Base-by-base conservation (phyloP, 2,888 invertebrate species). In the Pherbina coryleti region DNA sequence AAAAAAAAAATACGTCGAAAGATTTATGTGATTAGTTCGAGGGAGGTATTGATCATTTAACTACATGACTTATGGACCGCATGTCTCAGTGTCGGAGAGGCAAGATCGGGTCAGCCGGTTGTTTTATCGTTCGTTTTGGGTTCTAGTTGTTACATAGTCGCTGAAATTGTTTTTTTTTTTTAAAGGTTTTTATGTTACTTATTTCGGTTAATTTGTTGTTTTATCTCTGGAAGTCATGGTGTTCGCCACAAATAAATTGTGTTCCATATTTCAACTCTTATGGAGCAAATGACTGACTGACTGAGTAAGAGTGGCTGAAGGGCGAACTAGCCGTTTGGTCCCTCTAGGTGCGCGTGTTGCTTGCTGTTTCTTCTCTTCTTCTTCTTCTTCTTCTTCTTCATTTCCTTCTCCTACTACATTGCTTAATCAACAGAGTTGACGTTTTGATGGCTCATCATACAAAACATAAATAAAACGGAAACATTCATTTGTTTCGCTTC, bases 351-450 rank as follows among this genome's bases (percentile, higher is more conserved):
- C 53, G 31, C 28, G 14, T 14, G 34, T 25, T 25, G 28, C 17
- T 55, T 31, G 55, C n/a, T 25, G 14, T 31, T 9, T n/a, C 34
- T 71, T n/a, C 55, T 57, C 17, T 71, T 9, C 9, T 55, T 57
- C 17, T 67, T 44, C 44, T 70, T 53, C 44, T 25, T 49, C 17
- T 69, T 8, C 49, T 49, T 17, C 31, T 25, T 11, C 62, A 19
- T 31, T 5, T 31, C 3, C 31, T 31, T 31, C 31, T 31, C 5
- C 31, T 31, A 4, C 31, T 11, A 44, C 7, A 44, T 60, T 28
- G 37, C 49, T 74, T 84, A 82, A 84, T 84, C 83, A 74, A 75
- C 78, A 76, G 80, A 76, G 80, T 79, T 80, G 78, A 83, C 77
- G 81, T 76, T 81, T 79, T 82, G 78, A 75, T 72, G 78, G 74